phyloP scores from a whole-genome alignment of 2,113 vertebrate species.

The Ptilorrhoa leucosticta region DNA sequence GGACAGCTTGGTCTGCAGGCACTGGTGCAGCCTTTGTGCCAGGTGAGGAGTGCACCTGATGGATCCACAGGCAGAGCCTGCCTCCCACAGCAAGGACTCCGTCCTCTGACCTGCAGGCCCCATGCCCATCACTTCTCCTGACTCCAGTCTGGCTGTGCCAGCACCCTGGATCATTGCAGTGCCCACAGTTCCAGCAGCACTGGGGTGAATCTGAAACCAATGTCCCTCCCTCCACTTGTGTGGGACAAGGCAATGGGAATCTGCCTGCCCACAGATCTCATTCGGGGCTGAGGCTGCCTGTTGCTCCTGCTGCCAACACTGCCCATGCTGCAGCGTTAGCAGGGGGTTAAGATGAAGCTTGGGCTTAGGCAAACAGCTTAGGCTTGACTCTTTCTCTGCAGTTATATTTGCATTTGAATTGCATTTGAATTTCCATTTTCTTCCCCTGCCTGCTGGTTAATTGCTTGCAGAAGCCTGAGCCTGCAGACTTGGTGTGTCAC shows the following conservation, averaged over 20 bases:
- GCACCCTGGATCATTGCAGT: neutral
- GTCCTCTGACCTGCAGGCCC: neutral
- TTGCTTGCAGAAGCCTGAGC: neutral
- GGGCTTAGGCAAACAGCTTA: neutral
- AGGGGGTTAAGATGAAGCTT: neutral
- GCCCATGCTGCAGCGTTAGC: neutral
- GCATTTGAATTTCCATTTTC: neutral
- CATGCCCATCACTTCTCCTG: neutral
- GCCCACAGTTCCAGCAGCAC: neutral
- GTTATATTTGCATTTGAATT: slow-evolving; percentile 51
- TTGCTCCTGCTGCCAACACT: neutral
- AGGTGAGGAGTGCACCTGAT: neutral
- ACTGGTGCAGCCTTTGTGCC: neutral
- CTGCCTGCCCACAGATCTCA: neutral
- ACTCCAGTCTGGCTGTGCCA: neutral
- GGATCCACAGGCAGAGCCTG: neutral
- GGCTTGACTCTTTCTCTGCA: slow-evolving; percentile 22
- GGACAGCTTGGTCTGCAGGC: neutral
- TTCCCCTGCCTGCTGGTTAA: neutral
- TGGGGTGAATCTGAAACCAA: rapidly evolving
- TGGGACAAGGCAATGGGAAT: neutral
- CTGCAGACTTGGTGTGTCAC: neutral
- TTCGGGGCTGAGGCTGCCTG: neutral
- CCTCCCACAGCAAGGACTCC: neutral
- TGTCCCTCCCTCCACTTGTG: rapidly evolving